Base-by-base conservation (phyloP, 2,797 vertebrate genomes). In the Heliangelus exortis region DNA sequence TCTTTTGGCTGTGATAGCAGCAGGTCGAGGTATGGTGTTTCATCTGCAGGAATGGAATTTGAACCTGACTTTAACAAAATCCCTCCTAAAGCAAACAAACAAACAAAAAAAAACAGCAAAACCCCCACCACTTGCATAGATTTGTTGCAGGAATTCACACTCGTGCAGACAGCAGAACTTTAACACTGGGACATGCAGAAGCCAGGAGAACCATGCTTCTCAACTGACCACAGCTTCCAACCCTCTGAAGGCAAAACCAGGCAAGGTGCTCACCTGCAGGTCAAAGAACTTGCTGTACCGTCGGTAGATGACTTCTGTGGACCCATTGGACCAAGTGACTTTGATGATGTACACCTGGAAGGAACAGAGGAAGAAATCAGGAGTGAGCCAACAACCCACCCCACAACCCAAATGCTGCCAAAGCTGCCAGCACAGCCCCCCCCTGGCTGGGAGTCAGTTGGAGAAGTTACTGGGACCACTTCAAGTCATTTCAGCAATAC, bases 261-360 rank as follows among this genome's bases (percentile, higher is more conserved):
- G 9, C 22, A 4, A 31, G 23, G 16, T 20, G 69, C 98, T 97
- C 90, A 99, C 99, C 99, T 99, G 99, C 84, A 99, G 98, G 96
- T 99, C 99, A 63, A 99, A 99, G 98, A 99, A 99, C 91, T 99
- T 99, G 99, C 99, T 99, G 98, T 99, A 99, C 89, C 99, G 98
- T 50, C 99, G 98, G 97, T 98, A 99, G 95, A 99, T 99, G 97
- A 98, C 97, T 96, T 99, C 99, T 0, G 98, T 99, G 89, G 98
- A 98, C 93, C 99, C 99, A 96, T 98, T 99, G 88, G 99, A 99
- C 99, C 99, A 99, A n/a, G 95, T 98, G 90, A 99, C 99, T 96
- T 99, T 99, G 97, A 99, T 99, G 97, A 99, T 99, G 97, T 99
- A 99, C 94, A 99, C 99, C 99, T 99, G 96, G 2, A 78, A 91